These are phyloP conservation scores for Spea bombifrons DNA, from an alignment of 2,113 vertebrate genomes.

Conservation along the genomic window DNA sequence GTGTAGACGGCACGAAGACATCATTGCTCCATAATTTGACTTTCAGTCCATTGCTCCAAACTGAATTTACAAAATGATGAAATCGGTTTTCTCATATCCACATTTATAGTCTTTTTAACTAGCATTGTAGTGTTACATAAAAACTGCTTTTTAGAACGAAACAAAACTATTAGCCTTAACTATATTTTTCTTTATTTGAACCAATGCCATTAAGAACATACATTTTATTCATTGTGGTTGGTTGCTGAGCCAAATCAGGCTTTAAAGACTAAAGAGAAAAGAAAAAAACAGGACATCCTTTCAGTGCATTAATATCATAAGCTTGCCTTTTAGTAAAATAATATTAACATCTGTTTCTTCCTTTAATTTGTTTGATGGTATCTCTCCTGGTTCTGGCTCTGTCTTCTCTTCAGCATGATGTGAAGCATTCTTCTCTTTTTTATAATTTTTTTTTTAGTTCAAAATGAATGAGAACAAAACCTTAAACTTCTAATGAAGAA, in stretches of 20 bases:
- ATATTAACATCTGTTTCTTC: conserved; percentile 27
- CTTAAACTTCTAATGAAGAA: background rate
- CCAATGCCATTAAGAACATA: conserved; percentile 14
- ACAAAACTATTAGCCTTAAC: too few relatives aligned
- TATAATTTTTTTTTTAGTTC: background rate
- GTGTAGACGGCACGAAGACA: too few relatives aligned
- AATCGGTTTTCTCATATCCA: too few relatives aligned
- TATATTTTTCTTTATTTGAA: background rate
- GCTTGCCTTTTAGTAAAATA: background rate
- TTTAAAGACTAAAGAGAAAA: conserved; percentile 21
- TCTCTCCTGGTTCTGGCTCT: conserved; percentile 5
- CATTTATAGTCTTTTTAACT: too few relatives aligned
- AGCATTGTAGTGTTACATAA: too few relatives aligned
- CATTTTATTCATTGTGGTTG: conserved; percentile 29
- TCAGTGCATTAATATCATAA: conserved; percentile 12
- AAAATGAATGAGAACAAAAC: conserved; percentile 1
- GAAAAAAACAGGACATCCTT: conserved; percentile 17
- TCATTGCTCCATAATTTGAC: too few relatives aligned
- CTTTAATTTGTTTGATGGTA: conserved; percentile 5
- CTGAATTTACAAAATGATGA: too few relatives aligned
- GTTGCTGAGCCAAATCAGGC: conserved; percentile 12
- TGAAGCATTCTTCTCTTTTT: background rate
- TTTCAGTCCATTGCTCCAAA: too few relatives aligned
- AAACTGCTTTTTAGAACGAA: too few relatives aligned
- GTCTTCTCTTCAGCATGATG: background rate